These are phyloP conservation scores for Nothocercus nigrocapillus DNA, from an alignment of 2,113 vertebrate species.

Conservation along the genomic window DNA sequence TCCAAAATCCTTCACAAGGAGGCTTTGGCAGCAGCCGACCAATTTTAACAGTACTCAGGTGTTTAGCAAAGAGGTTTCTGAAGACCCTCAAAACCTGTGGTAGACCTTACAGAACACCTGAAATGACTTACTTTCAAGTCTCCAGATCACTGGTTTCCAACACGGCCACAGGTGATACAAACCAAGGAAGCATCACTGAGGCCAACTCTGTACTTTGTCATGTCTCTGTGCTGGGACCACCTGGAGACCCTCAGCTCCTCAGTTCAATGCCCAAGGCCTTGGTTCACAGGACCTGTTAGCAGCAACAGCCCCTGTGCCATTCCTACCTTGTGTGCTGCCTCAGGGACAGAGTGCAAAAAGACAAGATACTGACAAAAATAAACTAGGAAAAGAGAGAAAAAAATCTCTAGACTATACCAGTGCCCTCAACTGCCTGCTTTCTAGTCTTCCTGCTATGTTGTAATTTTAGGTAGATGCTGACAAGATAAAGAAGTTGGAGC, in stretches of 20 bases:
- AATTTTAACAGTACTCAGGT: neutral
- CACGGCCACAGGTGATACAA: neutral
- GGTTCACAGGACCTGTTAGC: fast-evolving
- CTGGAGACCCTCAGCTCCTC: neutral
- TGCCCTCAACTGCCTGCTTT: neutral
- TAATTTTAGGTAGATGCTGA: slow-evolving; percentile 58
- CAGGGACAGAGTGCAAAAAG: neutral
- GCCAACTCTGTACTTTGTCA: neutral
- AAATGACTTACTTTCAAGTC: neutral
- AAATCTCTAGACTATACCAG: neutral
- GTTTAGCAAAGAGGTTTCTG: neutral
- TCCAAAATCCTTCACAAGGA: neutral
- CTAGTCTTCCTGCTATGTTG: neutral
- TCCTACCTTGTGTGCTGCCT: neutral
- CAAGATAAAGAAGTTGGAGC: slow-evolving; percentile 50
- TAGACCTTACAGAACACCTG: neutral
- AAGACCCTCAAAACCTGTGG: neutral
- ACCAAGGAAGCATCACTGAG: neutral
- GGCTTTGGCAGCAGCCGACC: neutral
- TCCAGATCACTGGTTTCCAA: neutral
- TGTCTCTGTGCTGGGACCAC: neutral
- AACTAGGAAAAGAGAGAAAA: neutral
- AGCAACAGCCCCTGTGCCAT: neutral
- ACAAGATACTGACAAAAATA: neutral
- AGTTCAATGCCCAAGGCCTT: neutral